Evolutionary conservation across 2,113 vertebrate genomes (phyloP).

Genomic region (Nesogale talazaci): DNA sequence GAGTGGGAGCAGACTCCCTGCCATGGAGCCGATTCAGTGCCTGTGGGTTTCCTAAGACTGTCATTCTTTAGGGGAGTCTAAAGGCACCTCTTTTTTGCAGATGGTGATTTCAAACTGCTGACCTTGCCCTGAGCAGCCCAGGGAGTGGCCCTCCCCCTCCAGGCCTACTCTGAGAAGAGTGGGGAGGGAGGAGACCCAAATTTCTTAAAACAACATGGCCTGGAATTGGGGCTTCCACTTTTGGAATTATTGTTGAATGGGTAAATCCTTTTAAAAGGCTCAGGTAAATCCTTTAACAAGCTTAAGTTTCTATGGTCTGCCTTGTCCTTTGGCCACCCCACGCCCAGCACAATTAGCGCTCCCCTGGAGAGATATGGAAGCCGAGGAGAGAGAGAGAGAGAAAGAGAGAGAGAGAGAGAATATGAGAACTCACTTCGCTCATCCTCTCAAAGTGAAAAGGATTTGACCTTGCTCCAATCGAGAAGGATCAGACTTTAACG

Average conservation of each 20-base stretch:
- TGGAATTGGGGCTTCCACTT: neutral
- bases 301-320: neutral
- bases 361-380: neutral
- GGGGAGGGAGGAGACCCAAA: neutral
- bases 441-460: neutral
- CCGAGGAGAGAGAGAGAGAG: accelerated
- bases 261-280: neutral
- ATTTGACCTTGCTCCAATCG: neutral
- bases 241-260: neutral
- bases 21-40: no score
- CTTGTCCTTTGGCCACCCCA: neutral
- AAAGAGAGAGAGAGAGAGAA: neutral
- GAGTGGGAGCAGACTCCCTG: no score
- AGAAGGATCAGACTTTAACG: neutral
- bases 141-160: no score
- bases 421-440: neutral
- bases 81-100: no score
- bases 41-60: no score
- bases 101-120: no score
- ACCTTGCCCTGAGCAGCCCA: no score
- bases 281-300: no score
- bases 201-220: neutral
- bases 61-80: no score
- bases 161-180: no score
- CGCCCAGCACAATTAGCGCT: neutral